Evolutionary conservation across 2,888 invertebrate genomes (phyloP).

Genomic region (Lasioglossum malachurum): DNA sequence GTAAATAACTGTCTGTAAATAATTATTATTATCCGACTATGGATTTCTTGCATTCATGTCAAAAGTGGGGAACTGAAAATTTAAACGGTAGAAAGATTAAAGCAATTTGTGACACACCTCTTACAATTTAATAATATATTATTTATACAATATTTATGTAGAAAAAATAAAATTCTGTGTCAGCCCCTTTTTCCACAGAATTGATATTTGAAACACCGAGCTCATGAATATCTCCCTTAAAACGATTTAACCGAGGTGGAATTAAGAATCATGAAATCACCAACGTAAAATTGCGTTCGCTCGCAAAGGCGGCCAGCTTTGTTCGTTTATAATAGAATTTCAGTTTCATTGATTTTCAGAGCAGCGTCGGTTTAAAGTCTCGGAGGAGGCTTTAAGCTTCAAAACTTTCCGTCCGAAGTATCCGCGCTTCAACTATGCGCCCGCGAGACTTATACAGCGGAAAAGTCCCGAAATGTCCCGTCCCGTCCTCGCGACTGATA

Average conservation of each 20-base stretch:
- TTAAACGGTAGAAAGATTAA: no score
- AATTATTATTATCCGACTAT: not conserved
- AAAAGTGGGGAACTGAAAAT: not conserved
- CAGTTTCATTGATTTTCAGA: not conserved
- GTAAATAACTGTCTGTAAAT: not conserved
- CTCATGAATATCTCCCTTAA: not conserved
- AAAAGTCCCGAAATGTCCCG: slow-evolving; percentile 3
- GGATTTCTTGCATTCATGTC: not conserved
- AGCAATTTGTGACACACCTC: no score
- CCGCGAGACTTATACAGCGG: not conserved
- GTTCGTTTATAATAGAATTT: not conserved
- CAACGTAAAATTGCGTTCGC: not conserved
- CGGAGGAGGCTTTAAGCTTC: not conserved
- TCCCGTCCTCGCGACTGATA: not conserved
- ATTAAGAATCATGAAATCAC: not conserved
- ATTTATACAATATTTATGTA: not conserved
- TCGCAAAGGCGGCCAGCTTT: not conserved
- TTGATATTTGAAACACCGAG: not conserved
- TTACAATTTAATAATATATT: no score
- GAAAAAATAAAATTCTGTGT: not conserved
- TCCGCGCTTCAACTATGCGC: not conserved
- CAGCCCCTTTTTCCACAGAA: not conserved
- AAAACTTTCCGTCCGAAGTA: not conserved
- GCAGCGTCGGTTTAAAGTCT: not conserved
- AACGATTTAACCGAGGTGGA: not conserved